Evolutionary conservation across 2,797 vertebrate species (phyloP).

Genomic region (Cirrhinus mrigala): DNA sequence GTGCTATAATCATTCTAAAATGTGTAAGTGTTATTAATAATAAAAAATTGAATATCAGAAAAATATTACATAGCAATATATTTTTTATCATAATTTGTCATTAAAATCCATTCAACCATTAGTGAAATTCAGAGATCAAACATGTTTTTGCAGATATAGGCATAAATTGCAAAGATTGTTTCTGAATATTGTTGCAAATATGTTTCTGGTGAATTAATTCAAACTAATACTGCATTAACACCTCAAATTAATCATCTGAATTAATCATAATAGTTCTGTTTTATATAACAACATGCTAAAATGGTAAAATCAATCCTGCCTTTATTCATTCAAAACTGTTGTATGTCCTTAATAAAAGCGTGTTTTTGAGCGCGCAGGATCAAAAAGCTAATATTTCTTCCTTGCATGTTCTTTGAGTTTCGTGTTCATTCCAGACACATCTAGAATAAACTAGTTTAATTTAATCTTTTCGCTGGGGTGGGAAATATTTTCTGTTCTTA

Average conservation of each 20-base stretch:
- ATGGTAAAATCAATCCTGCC: conserved; percentile 1
- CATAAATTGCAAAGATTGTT: conserved; percentile 80
- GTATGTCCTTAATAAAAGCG: conserved; percentile 18
- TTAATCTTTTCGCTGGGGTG: conserved; percentile 53
- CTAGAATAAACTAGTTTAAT: conserved; percentile 54
- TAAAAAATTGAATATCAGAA: not conserved
- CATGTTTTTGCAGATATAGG: conserved; percentile 77
- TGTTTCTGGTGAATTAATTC: conserved; percentile 79
- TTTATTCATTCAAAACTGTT: conserved; percentile 46
- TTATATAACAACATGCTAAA: not conserved
- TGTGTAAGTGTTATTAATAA: not conserved
- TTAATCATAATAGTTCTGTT: conserved; percentile 14
- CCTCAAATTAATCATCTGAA: conserved; percentile 70
- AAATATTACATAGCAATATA: not conserved
- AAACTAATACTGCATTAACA: conserved; percentile 74
- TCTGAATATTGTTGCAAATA: conserved; percentile 71
- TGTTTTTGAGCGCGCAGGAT: not conserved
- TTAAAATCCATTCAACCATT: conserved; percentile 80
- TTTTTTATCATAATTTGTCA: conserved; percentile 68
- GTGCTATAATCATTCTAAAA: not conserved
- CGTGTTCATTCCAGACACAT: conserved; percentile 49
- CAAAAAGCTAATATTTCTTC: conserved; percentile 32
- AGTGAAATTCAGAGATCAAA: conserved; percentile 79
- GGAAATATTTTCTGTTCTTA: conserved; percentile 43
- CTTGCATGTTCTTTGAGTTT: conserved; percentile 37